Evolutionary conservation across 2,113 vertebrate species (phyloP).

Genomic region (Oceanites oceanicus): DNA sequence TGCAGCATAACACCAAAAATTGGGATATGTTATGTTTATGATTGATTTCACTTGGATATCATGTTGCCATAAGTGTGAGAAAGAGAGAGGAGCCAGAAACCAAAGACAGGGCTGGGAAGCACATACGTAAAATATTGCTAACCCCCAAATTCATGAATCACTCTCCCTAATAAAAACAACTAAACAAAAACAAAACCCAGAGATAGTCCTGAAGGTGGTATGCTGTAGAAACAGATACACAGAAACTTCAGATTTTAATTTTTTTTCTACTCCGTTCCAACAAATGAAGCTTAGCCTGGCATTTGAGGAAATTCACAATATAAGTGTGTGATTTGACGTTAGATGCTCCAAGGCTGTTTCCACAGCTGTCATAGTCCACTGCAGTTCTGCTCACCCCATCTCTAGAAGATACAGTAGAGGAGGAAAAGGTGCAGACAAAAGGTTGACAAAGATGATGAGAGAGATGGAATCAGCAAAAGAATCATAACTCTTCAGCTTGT

Average conservation of each 20-base stretch:
- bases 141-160: not conserved
- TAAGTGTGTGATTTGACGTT: not conserved
- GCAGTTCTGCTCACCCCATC: not conserved
- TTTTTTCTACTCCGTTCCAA: not conserved
- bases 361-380: not conserved
- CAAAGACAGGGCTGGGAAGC: not conserved
- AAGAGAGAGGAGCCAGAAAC: conserved; percentile 27
- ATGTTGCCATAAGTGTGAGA: conserved; percentile 4
- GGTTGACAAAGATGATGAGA: not conserved
- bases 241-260: not conserved
- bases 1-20: not conserved
- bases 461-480: not conserved
- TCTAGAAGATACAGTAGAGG: not conserved
- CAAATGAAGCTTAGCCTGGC: not conserved
- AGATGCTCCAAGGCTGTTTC: not conserved
- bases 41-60: conserved; percentile 28
- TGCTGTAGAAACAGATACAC: not conserved
- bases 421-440: not conserved
- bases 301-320: not conserved
- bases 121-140: not conserved
- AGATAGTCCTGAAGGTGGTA: not conserved
- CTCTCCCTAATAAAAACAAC: not conserved
- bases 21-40: not conserved
- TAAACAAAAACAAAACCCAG: not conserved
- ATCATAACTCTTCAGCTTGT: not conserved